Evolutionary conservation across 1,140 invertebrate genomes (phyloP), one percentile per base, ranked within the genome.

Genomic region (Nomia melanderi): DNA sequence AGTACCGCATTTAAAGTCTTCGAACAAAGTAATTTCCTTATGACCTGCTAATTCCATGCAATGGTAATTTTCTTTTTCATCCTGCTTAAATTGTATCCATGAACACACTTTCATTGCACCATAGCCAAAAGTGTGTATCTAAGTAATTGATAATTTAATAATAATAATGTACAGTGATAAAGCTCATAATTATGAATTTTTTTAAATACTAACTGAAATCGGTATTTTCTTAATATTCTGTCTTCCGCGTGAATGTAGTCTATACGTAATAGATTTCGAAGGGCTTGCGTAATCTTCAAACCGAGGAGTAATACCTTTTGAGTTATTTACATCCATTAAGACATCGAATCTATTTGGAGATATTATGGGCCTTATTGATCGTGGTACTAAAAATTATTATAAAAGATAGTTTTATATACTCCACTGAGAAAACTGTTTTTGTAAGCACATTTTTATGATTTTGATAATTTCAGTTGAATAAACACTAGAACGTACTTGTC

Each of bases 271-370:
- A 3, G 75, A 70, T 71, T 86, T 78, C 9, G 76, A 60, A 11
- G 82, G 83, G 70, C 64, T 76, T 44, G 88, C 64, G 9, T 90
- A 90, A 66, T 88, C 85, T 60, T 90, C 88, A 1, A 86, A 57
- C 70, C 88, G 81, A 36, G 83, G 66, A 44, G 63, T 84, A 11
- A 62, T 4, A 25, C 78, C 57, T n/a, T 25, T 31, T 14, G 65
- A 63, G 12, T 67, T 50, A 63, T 76, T 81, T 29, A 39, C 9
- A 60, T 71, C 73, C 59, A n/a, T n/a, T n/a, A n/a, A n/a, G n/a
- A n/a, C n/a, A n/a, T n/a, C n/a, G n/a, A n/a, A n/a, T n/a, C n/a
- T n/a, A n/a, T n/a, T n/a, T n/a, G n/a, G 67, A 77, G 17, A 6
- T 29, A 53, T 36, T 59, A 23, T 12, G 7, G 85, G 86, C 44